A percentile compares a stretch with the other conserved stretches of the same genome.
Conservation (phyloP, 1,140 invertebrate genomes). For the Leptinotarsa undecemlineata region DNA sequence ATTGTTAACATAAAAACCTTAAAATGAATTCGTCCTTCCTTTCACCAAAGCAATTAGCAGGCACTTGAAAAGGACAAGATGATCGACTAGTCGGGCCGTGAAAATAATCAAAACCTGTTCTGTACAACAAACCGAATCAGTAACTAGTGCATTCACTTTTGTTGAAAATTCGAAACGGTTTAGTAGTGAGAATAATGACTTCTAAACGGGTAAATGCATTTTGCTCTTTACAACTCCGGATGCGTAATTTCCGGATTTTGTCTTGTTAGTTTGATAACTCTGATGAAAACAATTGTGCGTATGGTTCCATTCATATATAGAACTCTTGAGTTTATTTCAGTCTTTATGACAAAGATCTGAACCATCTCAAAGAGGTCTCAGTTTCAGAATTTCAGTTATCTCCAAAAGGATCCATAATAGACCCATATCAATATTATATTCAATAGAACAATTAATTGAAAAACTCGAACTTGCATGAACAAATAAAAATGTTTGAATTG, state of each 20-base stretch:
- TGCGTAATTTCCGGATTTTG: not conserved
- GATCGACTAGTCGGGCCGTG: not conserved
- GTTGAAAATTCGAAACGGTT: constrained; percentile 5
- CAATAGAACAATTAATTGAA: too few relatives aligned
- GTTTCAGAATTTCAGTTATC: too few relatives aligned
- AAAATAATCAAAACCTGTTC: not conserved
- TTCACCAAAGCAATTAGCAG: not conserved
- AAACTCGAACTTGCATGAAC: too few relatives aligned
- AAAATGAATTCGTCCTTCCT: not conserved
- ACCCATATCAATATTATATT: too few relatives aligned
- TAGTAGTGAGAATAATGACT: not conserved
- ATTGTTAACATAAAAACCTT: too few relatives aligned
- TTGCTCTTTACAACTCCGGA: not conserved
- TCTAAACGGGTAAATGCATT: constrained; percentile 3
- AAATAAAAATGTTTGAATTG: too few relatives aligned
- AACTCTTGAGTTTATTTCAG: too few relatives aligned
- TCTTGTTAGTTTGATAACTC: not conserved
- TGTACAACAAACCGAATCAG: not conserved
- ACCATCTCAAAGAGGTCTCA: too few relatives aligned
- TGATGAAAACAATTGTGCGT: not conserved
- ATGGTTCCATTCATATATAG: too few relatives aligned
- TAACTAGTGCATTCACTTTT: not conserved
- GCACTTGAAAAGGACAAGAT: not conserved
- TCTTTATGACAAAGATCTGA: too few relatives aligned
- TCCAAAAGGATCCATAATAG: too few relatives aligned